These are phyloP conservation scores for Drosophila baimaii DNA, from an alignment of 1,140 invertebrate genomes.

Conservation along the genomic window DNA sequence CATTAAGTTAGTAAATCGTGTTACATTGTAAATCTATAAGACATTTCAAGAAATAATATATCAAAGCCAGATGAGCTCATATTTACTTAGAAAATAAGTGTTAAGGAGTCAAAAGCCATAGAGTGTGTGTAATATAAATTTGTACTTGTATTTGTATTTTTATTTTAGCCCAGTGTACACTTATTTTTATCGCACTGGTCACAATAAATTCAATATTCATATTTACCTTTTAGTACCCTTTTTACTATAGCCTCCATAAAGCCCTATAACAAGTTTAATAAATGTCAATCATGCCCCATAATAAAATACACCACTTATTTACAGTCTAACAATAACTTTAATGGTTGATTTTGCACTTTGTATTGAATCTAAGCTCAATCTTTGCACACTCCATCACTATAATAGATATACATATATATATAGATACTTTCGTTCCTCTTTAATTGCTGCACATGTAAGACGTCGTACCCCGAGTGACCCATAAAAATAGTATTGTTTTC, in stretches of 20 bases:
- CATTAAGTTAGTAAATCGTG: too few relatives aligned
- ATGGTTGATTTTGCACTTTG: slow-evolving; percentile 8
- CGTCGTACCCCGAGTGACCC: slow-evolving; percentile 47
- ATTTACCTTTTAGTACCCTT: background rate
- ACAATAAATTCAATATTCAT: background rate
- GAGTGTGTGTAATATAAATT: background rate
- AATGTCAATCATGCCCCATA: background rate
- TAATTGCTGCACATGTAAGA: slow-evolving; percentile 73
- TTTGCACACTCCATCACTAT: background rate
- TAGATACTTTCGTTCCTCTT: slow-evolving; percentile 37
- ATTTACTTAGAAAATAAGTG: background rate
- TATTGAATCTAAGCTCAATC: background rate
- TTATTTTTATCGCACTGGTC: too few relatives aligned
- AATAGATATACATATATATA: too few relatives aligned
- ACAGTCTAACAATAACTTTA: background rate
- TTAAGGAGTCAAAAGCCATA: too few relatives aligned
- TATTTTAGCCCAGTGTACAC: too few relatives aligned
- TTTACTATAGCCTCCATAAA: background rate
- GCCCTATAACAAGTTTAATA: background rate
- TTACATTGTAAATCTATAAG: background rate
- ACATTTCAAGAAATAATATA: too few relatives aligned
- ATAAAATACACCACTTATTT: background rate
- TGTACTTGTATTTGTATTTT: too few relatives aligned
- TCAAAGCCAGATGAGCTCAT: slow-evolving; percentile 6
- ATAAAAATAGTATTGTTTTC: slow-evolving; percentile 55